These are phyloP conservation scores for Erebia ligea DNA, from an alignment of 2,888 invertebrate species.

Conservation along the genomic window DNA sequence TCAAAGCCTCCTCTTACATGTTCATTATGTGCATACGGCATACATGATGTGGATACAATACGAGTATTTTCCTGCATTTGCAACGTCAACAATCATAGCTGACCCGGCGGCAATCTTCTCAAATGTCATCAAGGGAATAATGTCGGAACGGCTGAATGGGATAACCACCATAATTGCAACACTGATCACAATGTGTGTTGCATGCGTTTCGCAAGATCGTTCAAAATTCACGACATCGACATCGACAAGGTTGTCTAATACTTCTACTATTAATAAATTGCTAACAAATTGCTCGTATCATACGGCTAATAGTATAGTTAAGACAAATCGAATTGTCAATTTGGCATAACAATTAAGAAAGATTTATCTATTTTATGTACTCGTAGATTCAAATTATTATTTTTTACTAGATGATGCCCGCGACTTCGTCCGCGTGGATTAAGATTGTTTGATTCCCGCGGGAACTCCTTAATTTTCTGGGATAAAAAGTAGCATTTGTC, in stretches of 20 bases:
- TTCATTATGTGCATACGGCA: slow-evolving; percentile 13
- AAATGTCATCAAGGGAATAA: slow-evolving; percentile 42
- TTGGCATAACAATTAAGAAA: slow-evolving; percentile 29
- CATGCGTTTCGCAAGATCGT: slow-evolving; percentile 33
- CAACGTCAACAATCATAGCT: slow-evolving; percentile 34
- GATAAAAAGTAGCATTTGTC: no score
- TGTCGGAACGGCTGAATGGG: slow-evolving; percentile 40
- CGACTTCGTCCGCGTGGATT: no score
- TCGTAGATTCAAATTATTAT: not conserved
- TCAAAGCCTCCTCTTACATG: not conserved
- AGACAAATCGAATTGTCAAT: slow-evolving; percentile 12
- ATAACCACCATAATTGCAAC: slow-evolving; percentile 37
- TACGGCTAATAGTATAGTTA: not conserved
- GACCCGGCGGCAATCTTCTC: slow-evolving; percentile 37
- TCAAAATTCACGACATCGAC: slow-evolving; percentile 30
- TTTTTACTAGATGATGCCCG: no score
- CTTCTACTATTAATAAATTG: slow-evolving; percentile 32
- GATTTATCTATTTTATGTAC: not conserved
- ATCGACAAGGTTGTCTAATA: slow-evolving; percentile 33
- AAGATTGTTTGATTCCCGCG: no score
- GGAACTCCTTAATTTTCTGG: no score
- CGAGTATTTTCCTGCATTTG: slow-evolving; percentile 19
- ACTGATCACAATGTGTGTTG: slow-evolving; percentile 32
- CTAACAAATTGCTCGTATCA: slow-evolving; percentile 12
- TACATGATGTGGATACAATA: slow-evolving; percentile 17